Evolutionary conservation across 2,797 vertebrate genomes (phyloP).

Genomic region (Sandelia bainsii): DNA sequence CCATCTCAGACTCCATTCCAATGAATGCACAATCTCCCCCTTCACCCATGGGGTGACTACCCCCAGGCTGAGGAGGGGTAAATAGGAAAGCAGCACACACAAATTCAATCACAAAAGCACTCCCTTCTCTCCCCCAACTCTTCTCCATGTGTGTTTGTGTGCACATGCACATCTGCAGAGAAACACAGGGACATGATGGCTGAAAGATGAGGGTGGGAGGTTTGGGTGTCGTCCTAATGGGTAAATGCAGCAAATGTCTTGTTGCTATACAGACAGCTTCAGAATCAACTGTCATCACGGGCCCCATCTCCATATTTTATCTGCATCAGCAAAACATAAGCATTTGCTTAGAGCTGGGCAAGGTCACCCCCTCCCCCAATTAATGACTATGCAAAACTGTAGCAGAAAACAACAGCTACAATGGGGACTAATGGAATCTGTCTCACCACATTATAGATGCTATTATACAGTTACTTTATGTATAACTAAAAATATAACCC

Average conservation of each 20-base stretch:
- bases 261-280: conserved; percentile 66
- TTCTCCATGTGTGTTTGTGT: conserved; percentile 42
- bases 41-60: conserved; percentile 71
- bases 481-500: neutral
- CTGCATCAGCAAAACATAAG: conserved; percentile 51
- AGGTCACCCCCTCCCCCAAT: conserved; percentile 35
- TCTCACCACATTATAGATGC: conserved; percentile 8
- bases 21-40: conserved; percentile 78
- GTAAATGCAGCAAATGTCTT: conserved; percentile 71
- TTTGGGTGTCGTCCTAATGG: conserved; percentile 62
- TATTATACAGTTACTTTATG: neutral
- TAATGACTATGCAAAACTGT: conserved; percentile 70
- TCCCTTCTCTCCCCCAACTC: neutral
- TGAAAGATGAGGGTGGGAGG: conserved; percentile 47
- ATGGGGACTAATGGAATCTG: conserved; percentile 37
- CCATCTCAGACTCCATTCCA: conserved; percentile 79
- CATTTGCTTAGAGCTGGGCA: conserved; percentile 39
- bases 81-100: conserved; percentile 52
- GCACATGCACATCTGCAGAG: conserved; percentile 77
- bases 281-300: conserved; percentile 64
- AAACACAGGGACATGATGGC: conserved; percentile 56
- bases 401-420: conserved; percentile 17
- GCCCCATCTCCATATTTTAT: conserved; percentile 52
- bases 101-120: conserved; percentile 70
- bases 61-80: conserved; percentile 68